These are phyloP conservation scores for Macrosiphum euphorbiae DNA, from an alignment of 2,888 invertebrate genomes.

Conservation along the genomic window DNA sequence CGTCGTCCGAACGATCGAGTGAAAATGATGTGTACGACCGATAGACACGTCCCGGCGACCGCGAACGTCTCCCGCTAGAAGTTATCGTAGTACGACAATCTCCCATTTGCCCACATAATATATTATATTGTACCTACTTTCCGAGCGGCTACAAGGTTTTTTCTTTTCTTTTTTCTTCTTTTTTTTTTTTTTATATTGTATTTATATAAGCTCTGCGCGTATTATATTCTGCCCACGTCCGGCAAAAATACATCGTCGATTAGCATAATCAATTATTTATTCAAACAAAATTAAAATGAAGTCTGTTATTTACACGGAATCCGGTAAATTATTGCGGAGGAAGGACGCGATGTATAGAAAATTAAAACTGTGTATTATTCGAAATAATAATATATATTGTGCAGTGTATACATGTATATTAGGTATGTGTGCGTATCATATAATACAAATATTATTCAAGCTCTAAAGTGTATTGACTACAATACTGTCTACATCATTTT, in stretches of 20 bases:
- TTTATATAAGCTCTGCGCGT: not conserved
- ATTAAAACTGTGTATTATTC: not conserved
- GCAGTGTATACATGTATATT: not conserved
- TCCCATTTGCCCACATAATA: constrained; percentile 33
- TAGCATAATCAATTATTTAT: constrained; percentile 54
- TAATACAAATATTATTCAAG: not conserved
- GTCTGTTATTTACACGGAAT: constrained; percentile 37
- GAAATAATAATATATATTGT: not conserved
- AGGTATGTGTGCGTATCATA: not conserved
- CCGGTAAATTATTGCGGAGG: constrained; percentile 43
- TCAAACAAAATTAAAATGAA: constrained; percentile 36
- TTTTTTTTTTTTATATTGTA: not conserved
- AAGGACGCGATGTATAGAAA: not conserved
- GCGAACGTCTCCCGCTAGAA: not conserved
- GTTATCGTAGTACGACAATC: constrained; percentile 14
- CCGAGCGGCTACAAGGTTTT: constrained; percentile 20
- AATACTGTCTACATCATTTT: not conserved
- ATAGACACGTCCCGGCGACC: not conserved
- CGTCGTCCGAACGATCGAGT: not conserved
- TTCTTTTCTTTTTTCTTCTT: not conserved
- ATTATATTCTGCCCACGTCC: constrained; percentile 48
- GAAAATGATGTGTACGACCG: not conserved
- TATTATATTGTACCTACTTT: not conserved
- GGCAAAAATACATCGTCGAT: constrained; percentile 28
- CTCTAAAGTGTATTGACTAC: not conserved